Percentiles rank a stretch among this genome's conserved stretches.
phyloP scores from a whole-genome alignment of 1,140 invertebrate genomes.

The Drosophila lowei region DNA sequence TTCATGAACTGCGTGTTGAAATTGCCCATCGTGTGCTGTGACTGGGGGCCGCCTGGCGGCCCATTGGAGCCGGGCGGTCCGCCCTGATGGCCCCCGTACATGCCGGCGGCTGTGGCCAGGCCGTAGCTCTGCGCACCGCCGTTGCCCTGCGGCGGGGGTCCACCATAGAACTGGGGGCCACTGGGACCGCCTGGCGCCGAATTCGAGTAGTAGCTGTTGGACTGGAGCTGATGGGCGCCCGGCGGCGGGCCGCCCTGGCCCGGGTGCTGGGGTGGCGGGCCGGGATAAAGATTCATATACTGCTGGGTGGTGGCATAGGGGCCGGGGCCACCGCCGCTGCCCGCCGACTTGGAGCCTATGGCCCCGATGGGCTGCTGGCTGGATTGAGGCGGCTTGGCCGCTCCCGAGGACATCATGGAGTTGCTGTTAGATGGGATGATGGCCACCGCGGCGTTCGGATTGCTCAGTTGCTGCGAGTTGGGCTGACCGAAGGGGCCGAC shows the following conservation, averaged over 20 bases:
- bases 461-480: slow-evolving; percentile 88
- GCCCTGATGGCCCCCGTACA: slow-evolving; percentile 83
- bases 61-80: slow-evolving; percentile 69
- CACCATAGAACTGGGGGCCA: slow-evolving; percentile 79
- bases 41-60: slow-evolving; percentile 65
- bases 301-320: slow-evolving; percentile 82
- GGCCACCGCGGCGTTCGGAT: slow-evolving; percentile 88
- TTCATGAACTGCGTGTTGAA: slow-evolving; percentile 83
- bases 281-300: slow-evolving; percentile 82
- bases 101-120: slow-evolving; percentile 84
- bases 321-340: slow-evolving; percentile 81
- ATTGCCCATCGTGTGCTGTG: slow-evolving; percentile 82
- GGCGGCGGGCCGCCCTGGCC: slow-evolving; percentile 81
- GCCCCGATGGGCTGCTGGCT: slow-evolving; percentile 92
- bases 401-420: slow-evolving; percentile 93
- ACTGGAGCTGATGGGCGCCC: slow-evolving; percentile 85
- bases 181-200: slow-evolving; percentile 84
- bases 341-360: slow-evolving; percentile 88
- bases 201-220: slow-evolving; percentile 86
- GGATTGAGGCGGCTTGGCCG: slow-evolving; percentile 88
- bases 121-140: slow-evolving; percentile 85
- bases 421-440: slow-evolving; percentile 92
- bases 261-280: slow-evolving; percentile 83
- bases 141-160: slow-evolving; percentile 79
- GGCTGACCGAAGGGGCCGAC: slow-evolving; percentile 86